A percentile compares a stretch with the other conserved stretches of the same genome.
Evolutionary conservation across 2,888 invertebrate genomes (phyloP).

Genomic region (Drosophila quasianomalipes): DNA sequence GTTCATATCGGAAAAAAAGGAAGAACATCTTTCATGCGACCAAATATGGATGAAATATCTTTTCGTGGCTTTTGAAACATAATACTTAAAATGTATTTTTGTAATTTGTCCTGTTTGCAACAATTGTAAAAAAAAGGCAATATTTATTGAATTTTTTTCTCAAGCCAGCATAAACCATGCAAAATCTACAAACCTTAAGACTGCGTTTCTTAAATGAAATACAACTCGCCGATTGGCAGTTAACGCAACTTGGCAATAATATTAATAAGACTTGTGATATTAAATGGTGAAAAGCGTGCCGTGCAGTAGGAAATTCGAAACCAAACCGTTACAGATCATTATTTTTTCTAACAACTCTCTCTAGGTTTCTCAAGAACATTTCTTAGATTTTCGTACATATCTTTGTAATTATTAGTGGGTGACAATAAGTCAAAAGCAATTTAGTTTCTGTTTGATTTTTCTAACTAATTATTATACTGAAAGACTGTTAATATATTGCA

Average conservation of each 20-base stretch:
- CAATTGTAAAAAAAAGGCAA: background rate
- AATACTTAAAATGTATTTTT: background rate
- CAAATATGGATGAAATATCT: constrained; percentile 19
- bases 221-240: background rate
- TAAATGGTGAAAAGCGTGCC: constrained; percentile 7
- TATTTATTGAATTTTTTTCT: background rate
- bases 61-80: background rate
- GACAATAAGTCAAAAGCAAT: background rate
- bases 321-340: constrained; percentile 1
- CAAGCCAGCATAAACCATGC: background rate
- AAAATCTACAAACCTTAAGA: background rate
- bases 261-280: background rate
- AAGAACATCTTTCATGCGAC: constrained; percentile 41
- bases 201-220: background rate
- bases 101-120: background rate
- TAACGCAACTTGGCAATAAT: background rate
- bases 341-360: background rate
- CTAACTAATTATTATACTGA: background rate
- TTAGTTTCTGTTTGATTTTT: background rate
- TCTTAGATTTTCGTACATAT: background rate
- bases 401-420: background rate
- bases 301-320: constrained; percentile 1
- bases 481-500: background rate
- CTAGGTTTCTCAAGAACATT: background rate
- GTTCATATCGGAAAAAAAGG: background rate